These are phyloP conservation scores for Lasioglossum villosulum DNA, from an alignment of 2,888 invertebrate species.

Conservation along the genomic window DNA sequence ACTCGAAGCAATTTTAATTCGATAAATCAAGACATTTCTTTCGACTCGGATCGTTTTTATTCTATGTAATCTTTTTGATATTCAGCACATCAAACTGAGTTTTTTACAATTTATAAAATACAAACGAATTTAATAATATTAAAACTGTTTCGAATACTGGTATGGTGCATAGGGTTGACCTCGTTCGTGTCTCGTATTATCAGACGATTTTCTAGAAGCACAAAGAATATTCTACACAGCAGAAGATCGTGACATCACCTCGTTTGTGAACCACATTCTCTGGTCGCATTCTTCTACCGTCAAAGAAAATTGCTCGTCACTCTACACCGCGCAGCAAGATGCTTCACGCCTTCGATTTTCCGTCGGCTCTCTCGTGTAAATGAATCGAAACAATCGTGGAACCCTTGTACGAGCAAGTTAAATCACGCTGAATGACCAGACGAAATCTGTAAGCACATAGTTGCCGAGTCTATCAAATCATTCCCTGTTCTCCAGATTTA, in stretches of 20 bases:
- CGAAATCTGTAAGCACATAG: background rate
- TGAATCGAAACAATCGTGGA: background rate
- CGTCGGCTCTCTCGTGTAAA: background rate
- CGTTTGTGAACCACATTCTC: background rate
- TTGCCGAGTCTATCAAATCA: slow-evolving; percentile 1
- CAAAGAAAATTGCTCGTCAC: background rate
- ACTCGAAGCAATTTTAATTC: too few relatives aligned
- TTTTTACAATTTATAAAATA: too few relatives aligned
- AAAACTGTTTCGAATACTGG: too few relatives aligned
- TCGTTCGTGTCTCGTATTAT: too few relatives aligned
- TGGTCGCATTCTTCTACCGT: background rate
- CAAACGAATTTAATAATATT: too few relatives aligned
- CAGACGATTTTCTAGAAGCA: too few relatives aligned
- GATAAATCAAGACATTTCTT: too few relatives aligned
- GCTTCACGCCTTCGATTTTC: background rate
- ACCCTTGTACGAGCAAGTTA: background rate
- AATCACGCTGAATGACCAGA: background rate
- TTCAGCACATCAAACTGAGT: too few relatives aligned
- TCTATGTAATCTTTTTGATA: too few relatives aligned
- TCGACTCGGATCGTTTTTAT: too few relatives aligned
- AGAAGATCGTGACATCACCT: background rate
- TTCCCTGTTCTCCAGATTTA: slow-evolving; percentile 5
- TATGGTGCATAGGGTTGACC: too few relatives aligned
- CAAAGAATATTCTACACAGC: too few relatives aligned
- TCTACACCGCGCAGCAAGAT: background rate